Evolutionary conservation across 1,140 invertebrate species (phyloP), one percentile per base, ranked within the genome.

Genomic region (Neodiprion lecontei): DNA sequence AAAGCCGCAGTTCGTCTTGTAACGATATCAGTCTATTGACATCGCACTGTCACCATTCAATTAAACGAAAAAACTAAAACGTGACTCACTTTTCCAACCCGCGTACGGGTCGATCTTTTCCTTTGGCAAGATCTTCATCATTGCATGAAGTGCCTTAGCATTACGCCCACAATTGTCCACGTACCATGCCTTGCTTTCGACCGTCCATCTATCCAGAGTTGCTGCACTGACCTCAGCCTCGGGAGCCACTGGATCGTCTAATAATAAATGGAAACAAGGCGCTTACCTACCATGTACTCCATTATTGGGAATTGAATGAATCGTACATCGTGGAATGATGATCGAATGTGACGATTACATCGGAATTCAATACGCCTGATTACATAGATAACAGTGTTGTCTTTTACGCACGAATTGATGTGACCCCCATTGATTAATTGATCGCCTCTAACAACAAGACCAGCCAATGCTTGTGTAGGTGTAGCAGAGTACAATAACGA

Each of bases 131-230:
- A 69, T 11, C 11, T 7, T 23, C 67, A 69, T 69, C 67, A 69
- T 69, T 12, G 10, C 67, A 21, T 69, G 67, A 7, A 69, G 10
- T 11, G 67, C 67, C 67, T 47, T 23, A 11, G 67, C 67, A 23
- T 69, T 69, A 12, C 40, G 21, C 7, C 67, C 67, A 47, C 67
- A 69, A 12, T 69, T 69, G 40, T 69, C 40, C 67, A 69, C 67
- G 40, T 69, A 23, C 40, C 14, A 11, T 5, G 21, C 40, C 21
- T 47, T 69, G 8, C 40, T 21, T 12, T 69, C 7, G 11, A 23
- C 40, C 11, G 14, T 12, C 67, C 67, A 69, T 69, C 67, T 14
- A 5, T 69, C 67, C 14, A 69, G 67, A 12, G 67, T 69, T 23
- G 3, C 10, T 7, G 67, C 10, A 23, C 40, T 47, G 10, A 69